Evolutionary conservation across 2,888 invertebrate genomes (phyloP).

Genomic region (Synergus itoensis): DNA sequence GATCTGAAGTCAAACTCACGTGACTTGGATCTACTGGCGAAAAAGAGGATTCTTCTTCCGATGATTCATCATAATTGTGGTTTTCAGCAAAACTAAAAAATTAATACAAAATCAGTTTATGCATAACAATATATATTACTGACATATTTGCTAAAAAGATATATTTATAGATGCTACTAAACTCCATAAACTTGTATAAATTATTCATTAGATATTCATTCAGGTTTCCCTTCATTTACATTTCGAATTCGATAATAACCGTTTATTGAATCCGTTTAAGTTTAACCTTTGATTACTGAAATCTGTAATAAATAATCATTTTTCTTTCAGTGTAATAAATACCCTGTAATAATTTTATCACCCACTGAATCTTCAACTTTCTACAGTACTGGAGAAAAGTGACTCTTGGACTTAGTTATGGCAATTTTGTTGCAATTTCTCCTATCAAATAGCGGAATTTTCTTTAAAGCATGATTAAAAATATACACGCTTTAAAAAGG

Average conservation of each 20-base stretch:
- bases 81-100: conserved; percentile 1
- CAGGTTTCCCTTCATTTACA: neutral
- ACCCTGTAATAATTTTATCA: conserved; percentile 19
- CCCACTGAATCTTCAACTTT: conserved; percentile 23
- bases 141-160: neutral
- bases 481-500: neutral
- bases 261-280: neutral
- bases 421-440: conserved; percentile 21
- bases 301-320: neutral
- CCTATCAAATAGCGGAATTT: neutral
- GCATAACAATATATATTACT: neutral
- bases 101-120: neutral
- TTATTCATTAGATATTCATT: neutral
- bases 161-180: neutral
- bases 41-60: neutral
- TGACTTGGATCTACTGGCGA: conserved; percentile 29
- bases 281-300: neutral
- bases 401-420: conserved; percentile 2
- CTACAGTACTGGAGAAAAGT: conserved; percentile 19
- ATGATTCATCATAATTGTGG: neutral
- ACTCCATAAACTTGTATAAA: neutral
- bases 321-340: neutral
- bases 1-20: conserved; percentile 10
- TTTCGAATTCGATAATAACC: neutral
- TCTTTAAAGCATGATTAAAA: neutral